Percentiles rank a stretch among this genome's conserved stretches.
These are phyloP conservation scores for Thunnus albacares DNA, from an alignment of 2,797 vertebrate genomes.

Conservation along the genomic window DNA sequence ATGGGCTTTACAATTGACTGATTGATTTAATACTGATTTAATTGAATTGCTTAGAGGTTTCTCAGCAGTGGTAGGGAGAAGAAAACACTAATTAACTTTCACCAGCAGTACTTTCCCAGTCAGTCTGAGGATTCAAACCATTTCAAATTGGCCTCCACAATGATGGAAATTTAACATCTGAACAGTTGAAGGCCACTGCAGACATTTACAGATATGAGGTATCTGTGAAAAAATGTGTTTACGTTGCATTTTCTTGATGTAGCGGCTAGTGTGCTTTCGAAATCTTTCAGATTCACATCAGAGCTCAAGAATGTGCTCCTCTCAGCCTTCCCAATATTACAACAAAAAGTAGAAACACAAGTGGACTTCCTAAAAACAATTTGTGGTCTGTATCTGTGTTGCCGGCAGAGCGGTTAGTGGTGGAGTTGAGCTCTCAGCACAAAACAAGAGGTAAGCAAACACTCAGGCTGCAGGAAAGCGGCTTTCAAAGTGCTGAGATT, in stretches of 20 bases:
- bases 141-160: neutral
- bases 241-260: neutral
- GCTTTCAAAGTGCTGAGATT: slow-evolving; percentile 34
- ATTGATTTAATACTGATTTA: too few species aligned
- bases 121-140: neutral
- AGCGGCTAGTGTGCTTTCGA: neutral
- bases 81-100: neutral
- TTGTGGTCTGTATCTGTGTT: neutral
- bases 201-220: neutral
- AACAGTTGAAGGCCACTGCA: neutral
- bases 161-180: neutral
- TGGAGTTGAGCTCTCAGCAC: slow-evolving; percentile 20
- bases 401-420: neutral
- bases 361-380: slow-evolving; percentile 17
- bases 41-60: neutral
- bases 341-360: neutral
- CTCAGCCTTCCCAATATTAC: neutral
- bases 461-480: slow-evolving; percentile 24
- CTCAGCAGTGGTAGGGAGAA: too few species aligned
- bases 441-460: slow-evolving; percentile 49
- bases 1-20: too few species aligned
- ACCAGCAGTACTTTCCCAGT: too few species aligned
- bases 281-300: neutral
- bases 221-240: neutral
- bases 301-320: neutral